These are phyloP conservation scores for Notarius lentiginosus DNA, from an alignment of 2,113 vertebrate genomes.

Conservation along the genomic window DNA sequence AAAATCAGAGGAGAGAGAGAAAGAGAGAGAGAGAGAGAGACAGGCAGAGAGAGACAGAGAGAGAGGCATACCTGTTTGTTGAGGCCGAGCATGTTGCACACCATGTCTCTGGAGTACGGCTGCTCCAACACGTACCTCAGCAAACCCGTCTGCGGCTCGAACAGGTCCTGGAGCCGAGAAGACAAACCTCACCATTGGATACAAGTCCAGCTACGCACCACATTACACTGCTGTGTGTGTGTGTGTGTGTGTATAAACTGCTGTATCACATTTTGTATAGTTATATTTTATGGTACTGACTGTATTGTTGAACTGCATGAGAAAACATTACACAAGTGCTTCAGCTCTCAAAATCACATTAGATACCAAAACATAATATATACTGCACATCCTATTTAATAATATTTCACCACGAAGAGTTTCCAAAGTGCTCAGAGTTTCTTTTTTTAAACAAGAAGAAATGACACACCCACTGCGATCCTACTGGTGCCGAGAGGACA, in stretches of 20 bases:
- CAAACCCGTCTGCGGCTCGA: slow-evolving; percentile 96
- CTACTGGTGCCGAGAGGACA: no score
- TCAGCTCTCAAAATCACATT: no score
- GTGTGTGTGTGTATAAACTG: not conserved
- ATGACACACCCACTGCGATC: no score
- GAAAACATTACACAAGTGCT: no score
- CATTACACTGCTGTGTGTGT: not conserved
- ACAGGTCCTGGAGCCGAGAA: slow-evolving; percentile 85
- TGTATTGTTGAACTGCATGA: no score
- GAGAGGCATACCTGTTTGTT: slow-evolving; percentile 91
- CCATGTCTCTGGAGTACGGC: slow-evolving; percentile 98
- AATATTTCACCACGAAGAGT: no score
- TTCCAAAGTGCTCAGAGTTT: no score
- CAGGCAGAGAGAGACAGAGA: not conserved
- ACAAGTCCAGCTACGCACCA: not conserved
- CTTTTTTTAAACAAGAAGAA: no score
- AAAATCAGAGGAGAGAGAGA: not conserved
- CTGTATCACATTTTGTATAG: not conserved
- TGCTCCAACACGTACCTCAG: slow-evolving; percentile 97
- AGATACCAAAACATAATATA: no score
- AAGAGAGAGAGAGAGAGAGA: slow-evolving; percentile 64
- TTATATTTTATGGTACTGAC: not conserved
- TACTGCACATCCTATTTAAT: no score
- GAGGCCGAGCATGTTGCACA: slow-evolving; percentile 99
- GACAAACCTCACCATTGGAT: not conserved